These are phyloP conservation scores for Gerris buenoi DNA, from an alignment of 1,140 invertebrate species.

Conservation along the genomic window DNA sequence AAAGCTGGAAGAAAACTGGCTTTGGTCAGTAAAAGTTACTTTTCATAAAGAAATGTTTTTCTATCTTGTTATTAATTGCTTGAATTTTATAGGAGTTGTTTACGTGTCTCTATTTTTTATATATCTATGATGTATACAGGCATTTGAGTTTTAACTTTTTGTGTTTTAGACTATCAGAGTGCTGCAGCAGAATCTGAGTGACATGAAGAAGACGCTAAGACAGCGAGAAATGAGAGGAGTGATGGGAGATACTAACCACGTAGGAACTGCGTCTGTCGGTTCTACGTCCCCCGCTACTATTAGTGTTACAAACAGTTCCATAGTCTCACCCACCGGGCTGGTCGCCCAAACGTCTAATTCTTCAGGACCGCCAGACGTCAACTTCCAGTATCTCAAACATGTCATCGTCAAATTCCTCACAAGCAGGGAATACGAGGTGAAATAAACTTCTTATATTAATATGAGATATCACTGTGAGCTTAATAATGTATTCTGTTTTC, in stretches of 20 bases:
- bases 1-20: too few species aligned
- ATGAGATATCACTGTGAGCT: not conserved
- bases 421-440: conserved; percentile 62
- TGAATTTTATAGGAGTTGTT: conserved; percentile 20
- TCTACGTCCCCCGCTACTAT: conserved; percentile 1
- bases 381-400: conserved; percentile 78
- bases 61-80: too few species aligned
- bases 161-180: conserved; percentile 66
- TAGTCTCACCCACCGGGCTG: not conserved
- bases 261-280: conserved; percentile 10
- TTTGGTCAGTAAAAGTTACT: too few species aligned
- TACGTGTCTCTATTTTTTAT: conserved; percentile 1
- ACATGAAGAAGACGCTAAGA: conserved; percentile 72
- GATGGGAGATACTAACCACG: not conserved
- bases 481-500: not conserved
- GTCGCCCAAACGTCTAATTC: conserved; percentile 16
- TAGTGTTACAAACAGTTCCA: not conserved
- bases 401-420: conserved; percentile 84
- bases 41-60: too few species aligned
- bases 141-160: too few species aligned
- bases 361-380: conserved; percentile 50
- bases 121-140: too few species aligned
- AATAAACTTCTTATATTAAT: conserved; percentile 14
- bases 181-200: conserved; percentile 65
- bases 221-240: conserved; percentile 54